Evolutionary conservation across 1,140 invertebrate genomes (phyloP), one percentile per base, ranked within the genome.

Genomic region (Apis laboriosa): DNA sequence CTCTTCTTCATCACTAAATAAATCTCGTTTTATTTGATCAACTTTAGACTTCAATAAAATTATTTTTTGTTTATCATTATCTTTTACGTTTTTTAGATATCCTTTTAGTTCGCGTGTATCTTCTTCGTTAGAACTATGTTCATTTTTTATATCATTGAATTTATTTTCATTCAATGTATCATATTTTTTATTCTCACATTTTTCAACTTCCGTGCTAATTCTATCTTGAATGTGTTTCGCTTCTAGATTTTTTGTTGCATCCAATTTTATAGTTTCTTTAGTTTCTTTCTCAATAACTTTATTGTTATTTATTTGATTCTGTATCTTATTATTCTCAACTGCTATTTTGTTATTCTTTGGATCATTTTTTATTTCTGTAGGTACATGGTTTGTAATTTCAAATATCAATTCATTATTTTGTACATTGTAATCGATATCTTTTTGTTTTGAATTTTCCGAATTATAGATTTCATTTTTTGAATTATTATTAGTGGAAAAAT

Each of bases 1-100:
- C 19, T 82, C 88, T 77, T 93, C 93, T 0, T 94, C 92, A n/a
- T 93, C 92, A 70, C 90, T 93, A 43, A 94, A 94, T 15, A 94
- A 86, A 75, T 94, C 93, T 24, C 93, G 85, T 56, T 93, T 94
- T 0, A 94, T 89, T 73, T 90, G 88, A 74, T 94, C 92, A 0
- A 94, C 91, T 34, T 93, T 94, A 0, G 87, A 67, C 13, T 92
- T 93, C 0, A 86, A 77, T 56, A 79, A 74, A 2, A 17, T 67
- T 21, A 2, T 61, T 55, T 90, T 90, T 19, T 68, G 34, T 19
- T 90, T 88, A n/a, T 55, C 53, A 53, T 11, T 9, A 51, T 68
- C 11, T 43, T 43, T 43, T 43, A 43, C 34, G 34, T n/a, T 13
- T 12, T 63, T 85, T 9, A 56, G 13, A 17, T 61, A 81, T 0